phyloP scores from a whole-genome alignment of 2,888 invertebrate species.

The Pristionchus fissidentatus region DNA sequence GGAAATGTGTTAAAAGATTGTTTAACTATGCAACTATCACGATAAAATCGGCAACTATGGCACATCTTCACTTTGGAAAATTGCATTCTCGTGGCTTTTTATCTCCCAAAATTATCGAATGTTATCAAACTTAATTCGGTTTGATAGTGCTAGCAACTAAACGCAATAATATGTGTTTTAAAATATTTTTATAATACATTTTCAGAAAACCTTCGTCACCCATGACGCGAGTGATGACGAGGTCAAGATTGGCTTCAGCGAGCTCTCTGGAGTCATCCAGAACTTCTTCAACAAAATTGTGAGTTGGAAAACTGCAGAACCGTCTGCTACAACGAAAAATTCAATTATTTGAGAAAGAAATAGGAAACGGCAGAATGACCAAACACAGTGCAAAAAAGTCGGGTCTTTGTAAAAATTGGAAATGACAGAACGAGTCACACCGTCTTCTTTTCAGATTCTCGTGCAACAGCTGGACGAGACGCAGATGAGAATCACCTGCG shows the following conservation, averaged over 20 bases:
- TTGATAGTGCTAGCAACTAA: background rate
- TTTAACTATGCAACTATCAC: too few species aligned
- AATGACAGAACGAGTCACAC: background rate
- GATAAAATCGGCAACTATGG: too few species aligned
- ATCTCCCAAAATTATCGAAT: too few species aligned
- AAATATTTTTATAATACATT: background rate
- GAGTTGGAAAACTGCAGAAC: background rate
- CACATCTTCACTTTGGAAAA: too few species aligned
- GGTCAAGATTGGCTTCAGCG: slow-evolving; percentile 34
- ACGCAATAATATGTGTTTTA: background rate
- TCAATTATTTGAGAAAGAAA: background rate
- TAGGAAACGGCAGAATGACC: background rate
- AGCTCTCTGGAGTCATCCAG: slow-evolving; percentile 37
- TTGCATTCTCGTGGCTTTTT: too few species aligned
- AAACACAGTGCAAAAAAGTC: background rate
- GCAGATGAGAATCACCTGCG: slow-evolving; percentile 41
- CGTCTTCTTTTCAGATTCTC: slow-evolving; percentile 27
- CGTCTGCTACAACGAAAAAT: background rate
- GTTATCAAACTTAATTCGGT: background rate
- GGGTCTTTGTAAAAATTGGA: background rate
- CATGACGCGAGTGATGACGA: slow-evolving; percentile 16
- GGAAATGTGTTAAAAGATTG: too few species aligned
- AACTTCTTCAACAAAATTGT: slow-evolving; percentile 45
- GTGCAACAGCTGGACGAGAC: slow-evolving; percentile 37
- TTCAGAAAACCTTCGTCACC: slow-evolving; percentile 31